Conservation (phyloP, 2,797 vertebrate genomes). For the Periophthalmus magnuspinnatus region DNA sequence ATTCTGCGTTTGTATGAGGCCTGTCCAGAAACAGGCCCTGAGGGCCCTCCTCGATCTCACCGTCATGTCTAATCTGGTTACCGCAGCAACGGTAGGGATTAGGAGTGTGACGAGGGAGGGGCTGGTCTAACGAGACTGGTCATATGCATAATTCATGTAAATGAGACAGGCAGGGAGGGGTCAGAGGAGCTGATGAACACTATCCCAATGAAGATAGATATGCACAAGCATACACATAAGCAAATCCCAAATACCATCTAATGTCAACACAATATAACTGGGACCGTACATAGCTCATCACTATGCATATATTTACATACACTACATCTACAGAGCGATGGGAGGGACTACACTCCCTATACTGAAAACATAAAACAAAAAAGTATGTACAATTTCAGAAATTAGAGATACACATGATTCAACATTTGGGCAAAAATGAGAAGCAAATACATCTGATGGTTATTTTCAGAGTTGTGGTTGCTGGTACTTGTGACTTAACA, state of each 20-base stretch:
- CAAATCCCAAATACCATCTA: constrained; percentile 24
- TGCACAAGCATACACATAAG: constrained; percentile 13
- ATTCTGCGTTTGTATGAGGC: constrained; percentile 39
- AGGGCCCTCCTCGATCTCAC: constrained; percentile 56
- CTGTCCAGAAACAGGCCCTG: constrained; percentile 62
- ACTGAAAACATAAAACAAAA: background rate
- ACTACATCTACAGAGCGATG: background rate
- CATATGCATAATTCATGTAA: constrained; percentile 78
- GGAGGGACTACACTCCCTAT: background rate
- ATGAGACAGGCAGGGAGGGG: constrained; percentile 43
- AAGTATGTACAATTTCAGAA: background rate
- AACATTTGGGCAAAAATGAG: background rate
- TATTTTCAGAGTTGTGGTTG: background rate
- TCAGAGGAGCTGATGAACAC: constrained; percentile 44
- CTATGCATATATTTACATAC: constrained; percentile 14
- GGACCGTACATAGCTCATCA: background rate
- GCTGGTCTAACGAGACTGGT: constrained; percentile 67
- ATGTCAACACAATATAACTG: constrained; percentile 15
- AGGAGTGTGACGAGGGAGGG: constrained; percentile 62
- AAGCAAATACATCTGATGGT: background rate
- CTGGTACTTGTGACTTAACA: background rate
- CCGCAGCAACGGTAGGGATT: constrained; percentile 70
- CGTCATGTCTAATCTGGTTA: constrained; percentile 74
- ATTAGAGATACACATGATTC: background rate
- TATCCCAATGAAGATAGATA: constrained; percentile 27